phyloP scores from a whole-genome alignment of 2,797 vertebrate genomes.

The Coccyzus lansbergi region DNA sequence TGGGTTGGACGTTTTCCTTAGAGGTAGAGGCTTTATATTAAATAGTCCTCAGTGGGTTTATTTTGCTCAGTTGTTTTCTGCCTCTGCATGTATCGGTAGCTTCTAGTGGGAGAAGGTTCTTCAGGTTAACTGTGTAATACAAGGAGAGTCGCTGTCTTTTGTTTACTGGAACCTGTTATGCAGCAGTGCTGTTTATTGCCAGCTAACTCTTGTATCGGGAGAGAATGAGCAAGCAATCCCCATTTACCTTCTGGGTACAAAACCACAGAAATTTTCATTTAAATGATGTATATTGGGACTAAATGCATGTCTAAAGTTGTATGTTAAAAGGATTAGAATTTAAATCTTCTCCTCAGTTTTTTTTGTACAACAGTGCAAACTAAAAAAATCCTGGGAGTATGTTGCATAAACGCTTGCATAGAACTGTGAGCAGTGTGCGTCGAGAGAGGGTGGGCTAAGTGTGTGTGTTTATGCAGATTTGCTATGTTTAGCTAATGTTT shows the following conservation, averaged over 20 bases:
- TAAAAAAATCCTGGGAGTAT: accelerated
- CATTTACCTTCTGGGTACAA: not conserved
- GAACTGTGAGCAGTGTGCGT: not conserved
- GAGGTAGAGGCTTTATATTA: not conserved
- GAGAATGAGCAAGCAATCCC: not conserved
- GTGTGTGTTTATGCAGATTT: not conserved
- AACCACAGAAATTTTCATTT: not conserved
- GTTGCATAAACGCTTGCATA: accelerated
- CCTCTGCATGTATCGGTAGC: not conserved
- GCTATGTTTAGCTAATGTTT: not conserved
- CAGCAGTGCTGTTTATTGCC: not conserved
- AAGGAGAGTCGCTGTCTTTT: not conserved
- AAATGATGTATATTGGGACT: not conserved
- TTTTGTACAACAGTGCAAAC: not conserved
- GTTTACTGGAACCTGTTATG: not conserved
- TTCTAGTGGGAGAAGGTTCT: not conserved
- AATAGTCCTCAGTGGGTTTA: not conserved
- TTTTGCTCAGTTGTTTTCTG: not conserved
- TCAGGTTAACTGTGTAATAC: not conserved
- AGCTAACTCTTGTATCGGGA: not conserved
- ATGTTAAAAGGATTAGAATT: not conserved
- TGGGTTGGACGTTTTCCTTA: not conserved
- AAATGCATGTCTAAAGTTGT: not conserved
- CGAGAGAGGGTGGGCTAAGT: not conserved
- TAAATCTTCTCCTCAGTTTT: not conserved